Conservation (phyloP, 2,113 vertebrate genomes). For the cattle (Bos taurus) region DNA sequence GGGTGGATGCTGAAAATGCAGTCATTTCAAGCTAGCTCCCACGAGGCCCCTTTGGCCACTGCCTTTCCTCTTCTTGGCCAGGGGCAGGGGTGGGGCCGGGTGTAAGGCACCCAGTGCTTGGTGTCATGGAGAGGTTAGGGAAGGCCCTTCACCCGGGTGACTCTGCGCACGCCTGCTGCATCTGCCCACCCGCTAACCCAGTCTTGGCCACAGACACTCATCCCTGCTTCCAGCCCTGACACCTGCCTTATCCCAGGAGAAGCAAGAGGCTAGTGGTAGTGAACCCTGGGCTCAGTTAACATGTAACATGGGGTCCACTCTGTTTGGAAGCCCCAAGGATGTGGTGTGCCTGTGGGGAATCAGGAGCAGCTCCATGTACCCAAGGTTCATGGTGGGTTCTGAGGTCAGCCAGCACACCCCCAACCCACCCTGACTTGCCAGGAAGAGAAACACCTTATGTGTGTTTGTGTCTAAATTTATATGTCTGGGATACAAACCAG, state of each 20-base stretch:
- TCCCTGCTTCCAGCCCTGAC: not conserved
- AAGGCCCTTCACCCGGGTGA: not conserved
- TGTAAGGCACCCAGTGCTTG: not conserved
- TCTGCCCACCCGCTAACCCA: too few relatives aligned
- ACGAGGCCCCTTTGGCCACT: not conserved
- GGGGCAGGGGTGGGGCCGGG: not conserved
- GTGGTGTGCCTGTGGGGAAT: not conserved
- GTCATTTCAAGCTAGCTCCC: slow-evolving; percentile 32
- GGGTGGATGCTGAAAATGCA: slow-evolving; percentile 37
- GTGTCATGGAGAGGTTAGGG: slow-evolving; percentile 17
- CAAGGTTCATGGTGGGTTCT: not conserved
- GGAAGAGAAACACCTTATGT: not conserved
- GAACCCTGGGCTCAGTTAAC: not conserved
- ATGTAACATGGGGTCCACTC: not conserved
- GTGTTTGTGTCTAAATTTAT: not conserved
- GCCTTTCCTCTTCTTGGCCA: not conserved
- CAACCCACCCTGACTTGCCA: not conserved
- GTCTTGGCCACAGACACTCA: fast-evolving
- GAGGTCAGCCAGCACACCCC: not conserved
- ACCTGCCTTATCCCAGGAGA: not conserved
- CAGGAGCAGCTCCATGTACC: not conserved
- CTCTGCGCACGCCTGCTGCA: fast-evolving
- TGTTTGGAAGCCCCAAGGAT: not conserved
- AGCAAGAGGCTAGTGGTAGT: not conserved
- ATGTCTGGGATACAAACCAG: not conserved